Conservation (phyloP, 2,797 vertebrate genomes). For the Gallinago solitaria region DNA sequence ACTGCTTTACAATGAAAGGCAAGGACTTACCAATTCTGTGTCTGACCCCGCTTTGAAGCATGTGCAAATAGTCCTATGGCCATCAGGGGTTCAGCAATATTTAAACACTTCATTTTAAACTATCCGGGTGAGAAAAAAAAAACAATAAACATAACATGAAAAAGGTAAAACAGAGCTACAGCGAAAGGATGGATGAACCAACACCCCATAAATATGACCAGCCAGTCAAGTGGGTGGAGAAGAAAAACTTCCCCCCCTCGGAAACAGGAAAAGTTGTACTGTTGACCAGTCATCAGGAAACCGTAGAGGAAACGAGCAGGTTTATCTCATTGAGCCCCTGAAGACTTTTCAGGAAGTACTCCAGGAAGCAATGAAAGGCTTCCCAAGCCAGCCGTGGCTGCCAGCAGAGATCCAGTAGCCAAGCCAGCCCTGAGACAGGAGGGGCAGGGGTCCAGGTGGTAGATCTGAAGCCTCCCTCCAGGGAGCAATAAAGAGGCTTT, state of each 20-base stretch:
- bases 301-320: constrained; percentile 18
- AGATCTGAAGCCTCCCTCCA: neutral
- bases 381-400: constrained; percentile 20
- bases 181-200: neutral
- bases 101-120: neutral
- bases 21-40: neutral
- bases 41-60: neutral
- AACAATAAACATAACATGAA: fast-evolving
- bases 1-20: neutral
- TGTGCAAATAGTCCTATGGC: neutral
- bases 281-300: constrained; percentile 41
- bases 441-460: neutral
- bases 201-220: fast-evolving
- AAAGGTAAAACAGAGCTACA: neutral
- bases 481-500: neutral
- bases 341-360: constrained; percentile 57
- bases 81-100: neutral
- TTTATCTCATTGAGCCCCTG: constrained; percentile 39
- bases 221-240: neutral
- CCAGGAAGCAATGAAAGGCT: constrained; percentile 68
- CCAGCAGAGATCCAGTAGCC: constrained; percentile 25
- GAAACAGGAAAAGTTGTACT: constrained; percentile 8
- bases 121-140: neutral
- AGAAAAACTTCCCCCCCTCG: neutral
- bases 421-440: neutral